Evolutionary conservation across 1,140 invertebrate genomes (phyloP).

Genomic region (Limonius californicus): DNA sequence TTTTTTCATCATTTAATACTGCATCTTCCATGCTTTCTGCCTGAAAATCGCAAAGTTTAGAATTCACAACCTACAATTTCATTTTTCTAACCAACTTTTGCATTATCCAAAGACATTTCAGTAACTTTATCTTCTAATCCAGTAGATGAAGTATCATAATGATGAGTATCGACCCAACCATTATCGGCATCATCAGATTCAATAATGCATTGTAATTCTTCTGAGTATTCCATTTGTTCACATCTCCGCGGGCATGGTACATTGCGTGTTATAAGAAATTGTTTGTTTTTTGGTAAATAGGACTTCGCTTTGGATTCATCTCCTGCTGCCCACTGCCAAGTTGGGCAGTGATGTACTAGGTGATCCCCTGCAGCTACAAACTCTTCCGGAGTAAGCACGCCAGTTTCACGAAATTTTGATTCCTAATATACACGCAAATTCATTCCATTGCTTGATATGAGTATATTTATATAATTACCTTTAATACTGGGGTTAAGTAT

Average conservation of each 20-base stretch:
- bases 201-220: constrained; percentile 84
- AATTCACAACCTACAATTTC: too few relatives aligned
- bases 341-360: constrained; percentile 97
- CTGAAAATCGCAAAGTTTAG: constrained; percentile 23
- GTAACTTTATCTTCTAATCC: constrained; percentile 71
- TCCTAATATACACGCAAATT: constrained; percentile 62
- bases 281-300: constrained; percentile 93
- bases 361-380: constrained; percentile 98
- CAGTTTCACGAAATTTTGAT: constrained; percentile 98
- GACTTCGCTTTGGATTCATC: constrained; percentile 81
- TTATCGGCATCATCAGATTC: constrained; percentile 87
- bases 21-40: constrained; percentile 45
- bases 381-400: constrained; percentile 93
- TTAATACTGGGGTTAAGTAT: constrained; percentile 92
- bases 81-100: constrained; percentile 45
- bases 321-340: constrained; percentile 96
- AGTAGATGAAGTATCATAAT: constrained; percentile 57
- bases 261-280: constrained; percentile 96
- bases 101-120: constrained; percentile 62
- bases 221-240: constrained; percentile 79
- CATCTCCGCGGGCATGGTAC: constrained; percentile 81
- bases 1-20: constrained; percentile 32
- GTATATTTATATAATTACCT: constrained; percentile 55
- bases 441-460: not conserved
- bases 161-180: constrained; percentile 99